Conservation (phyloP, 2,888 invertebrate genomes). For the Sesamia inferens region DNA sequence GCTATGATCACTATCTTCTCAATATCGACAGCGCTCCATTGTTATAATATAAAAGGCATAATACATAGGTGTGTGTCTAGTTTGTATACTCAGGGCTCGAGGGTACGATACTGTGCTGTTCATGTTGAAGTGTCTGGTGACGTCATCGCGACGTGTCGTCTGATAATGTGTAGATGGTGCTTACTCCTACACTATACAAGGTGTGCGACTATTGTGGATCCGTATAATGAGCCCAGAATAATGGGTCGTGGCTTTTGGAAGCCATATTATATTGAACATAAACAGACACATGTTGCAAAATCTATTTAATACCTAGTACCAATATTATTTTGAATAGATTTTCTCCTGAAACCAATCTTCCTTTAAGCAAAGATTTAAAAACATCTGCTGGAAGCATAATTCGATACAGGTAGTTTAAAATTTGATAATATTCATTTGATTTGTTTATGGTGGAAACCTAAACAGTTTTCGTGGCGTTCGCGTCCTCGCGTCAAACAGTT, state of each 20-base stretch:
- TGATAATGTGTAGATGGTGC: constrained; percentile 41
- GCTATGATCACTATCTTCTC: constrained; percentile 36
- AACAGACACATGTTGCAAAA: background rate
- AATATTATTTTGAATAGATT: background rate
- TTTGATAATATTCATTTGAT: constrained; percentile 8
- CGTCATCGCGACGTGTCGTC: constrained; percentile 49
- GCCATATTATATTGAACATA: constrained; percentile 7
- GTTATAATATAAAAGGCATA: constrained; percentile 47
- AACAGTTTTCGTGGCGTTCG: constrained; percentile 8
- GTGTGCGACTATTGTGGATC: constrained; percentile 26
- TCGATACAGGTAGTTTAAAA: background rate
- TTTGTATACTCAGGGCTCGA: constrained; percentile 39
- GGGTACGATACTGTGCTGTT: constrained; percentile 29
- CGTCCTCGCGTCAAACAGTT: constrained; percentile 22
- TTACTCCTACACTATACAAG: constrained; percentile 41
- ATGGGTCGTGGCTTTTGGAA: constrained; percentile 14
- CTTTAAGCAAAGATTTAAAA: background rate
- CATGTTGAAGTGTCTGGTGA: constrained; percentile 48
- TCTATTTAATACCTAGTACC: background rate
- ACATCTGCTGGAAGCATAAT: background rate
- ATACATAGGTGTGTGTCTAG: constrained; percentile 33
- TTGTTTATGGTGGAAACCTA: background rate
- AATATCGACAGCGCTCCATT: constrained; percentile 47
- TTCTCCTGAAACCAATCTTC: no score
- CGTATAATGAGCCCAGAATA: constrained; percentile 22